Base-by-base conservation (phyloP, 2,888 invertebrate genomes). In the Stratiomys singularior region DNA sequence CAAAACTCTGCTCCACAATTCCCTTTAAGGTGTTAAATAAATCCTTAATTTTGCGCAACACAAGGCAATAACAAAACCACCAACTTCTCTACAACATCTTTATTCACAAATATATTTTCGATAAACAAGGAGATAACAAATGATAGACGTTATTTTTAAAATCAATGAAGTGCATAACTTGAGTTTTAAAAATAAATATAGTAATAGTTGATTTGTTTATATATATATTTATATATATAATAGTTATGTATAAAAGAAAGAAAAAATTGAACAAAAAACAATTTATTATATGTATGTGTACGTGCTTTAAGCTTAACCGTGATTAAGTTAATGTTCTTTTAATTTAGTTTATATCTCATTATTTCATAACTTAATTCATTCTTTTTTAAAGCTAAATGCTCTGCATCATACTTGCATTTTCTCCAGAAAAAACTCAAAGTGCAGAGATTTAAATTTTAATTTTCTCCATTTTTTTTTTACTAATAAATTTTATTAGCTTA, bases 371-470 rank as follows among this genome's bases (percentile, higher is more conserved):
- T 37, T 44, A 66, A 21, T 37, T 66, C 27, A 52, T 28, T 56
- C 52, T 52, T 56, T 27, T 71, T 72, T 60, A 74, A 58, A 74
- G 58, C 74, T 74, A 74, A 74, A 58, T 58, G 23, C 74, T 74
- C 60, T 74, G 74, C 74, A 74, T 58, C 74, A 37, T 74, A 58
- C 60, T 58, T 74, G 58, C 58, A 74, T 74, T 74, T 74, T 74
- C 30, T 37, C 30, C 30, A 23, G 58, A 30, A 60, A 58, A 74
- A 74, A 56, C n/a, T 52, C 58, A 74, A 58, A 60, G 74, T 74
- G 74, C 74, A 74, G 58, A 74, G 74, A 74, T 58, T 52, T 72
- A 72, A n/a, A 60, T 58, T 37, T 74, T 56, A 18, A 1, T 25
- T n/a, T 47, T 69, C 15, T 72, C 18, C n/a, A 11, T 52, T 56